Base-by-base conservation (phyloP, 2,113 vertebrate genomes). In the Psittacula cyanocephala region DNA sequence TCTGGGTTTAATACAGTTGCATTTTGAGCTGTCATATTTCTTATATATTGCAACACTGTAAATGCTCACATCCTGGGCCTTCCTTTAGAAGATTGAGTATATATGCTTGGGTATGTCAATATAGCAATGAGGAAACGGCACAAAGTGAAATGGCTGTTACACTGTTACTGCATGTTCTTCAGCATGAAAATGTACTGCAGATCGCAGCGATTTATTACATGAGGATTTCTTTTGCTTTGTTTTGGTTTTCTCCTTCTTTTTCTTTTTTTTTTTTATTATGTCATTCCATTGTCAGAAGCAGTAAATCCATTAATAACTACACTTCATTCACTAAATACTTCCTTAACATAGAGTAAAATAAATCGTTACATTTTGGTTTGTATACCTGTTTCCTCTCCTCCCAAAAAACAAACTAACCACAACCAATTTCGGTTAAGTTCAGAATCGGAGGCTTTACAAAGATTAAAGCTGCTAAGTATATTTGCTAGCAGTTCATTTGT, bases 401-500 rank as follows among this genome's bases (percentile, higher is more conserved):
- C 20, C 23, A 17, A 67, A 71, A 78, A 49, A 1, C 29, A 75
- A 52, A 20, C 47, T 53, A 47, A 55, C 78, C 65, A 81, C 27
- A 43, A 68, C 28, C 20, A 86, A 6, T 23, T 81, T 96, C 52
- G 84, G 28, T 62, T 74, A 71, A 57, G 35, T 85, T 91, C 91
- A 64, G 37, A 84, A 86, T 25, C 47, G 53, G 77, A 96, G 74
- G 70, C 64, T 89, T 93, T 69, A 78, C 19, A 88, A 67, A 65
- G 13, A 75, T 97, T 76, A 97, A 96, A 96, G 57, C 64, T 90
- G 81, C 86, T 63, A 93, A 93, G 62, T 88, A 22, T 78, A 88
- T 86, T 88, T 83, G 74, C 71, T 72, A 95, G 74, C 59, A 95
- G 94, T 94, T 97, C 81, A 90, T 96, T 85, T 97, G 85, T 93